Conservation (phyloP, 2,888 invertebrate genomes). For the Anoplius nigerrimus region DNA sequence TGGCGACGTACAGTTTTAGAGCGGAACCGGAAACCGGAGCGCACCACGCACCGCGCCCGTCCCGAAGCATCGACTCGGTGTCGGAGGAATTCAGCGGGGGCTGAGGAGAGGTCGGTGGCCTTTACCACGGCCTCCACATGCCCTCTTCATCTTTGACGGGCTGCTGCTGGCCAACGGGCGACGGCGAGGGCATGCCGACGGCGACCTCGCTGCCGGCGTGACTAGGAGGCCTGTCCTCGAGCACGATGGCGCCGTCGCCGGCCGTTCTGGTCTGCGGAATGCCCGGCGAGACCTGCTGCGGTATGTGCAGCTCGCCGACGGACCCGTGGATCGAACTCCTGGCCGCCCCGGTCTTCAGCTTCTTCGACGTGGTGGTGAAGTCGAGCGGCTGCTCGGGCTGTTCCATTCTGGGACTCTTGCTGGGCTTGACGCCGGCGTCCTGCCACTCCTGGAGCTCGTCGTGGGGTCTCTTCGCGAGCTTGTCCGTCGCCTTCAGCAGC, state of each 20-base stretch:
- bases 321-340: conserved; percentile 26
- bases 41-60: too few relatives aligned
- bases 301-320: not conserved
- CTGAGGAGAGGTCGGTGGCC: not conserved
- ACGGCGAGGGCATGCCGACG: conserved; percentile 57
- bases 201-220: conserved; percentile 56
- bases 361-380: conserved; percentile 71
- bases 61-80: too few relatives aligned
- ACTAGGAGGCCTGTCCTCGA: conserved; percentile 64
- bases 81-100: too few relatives aligned
- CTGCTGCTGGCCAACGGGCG: conserved; percentile 56
- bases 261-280: not conserved
- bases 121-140: conserved; percentile 74
- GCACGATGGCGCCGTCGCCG: conserved; percentile 29
- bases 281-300: conserved; percentile 7
- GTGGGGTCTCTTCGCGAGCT: conserved; percentile 69
- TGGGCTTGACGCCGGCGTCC: conserved; percentile 51
- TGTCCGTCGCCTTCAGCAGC: conserved; percentile 70
- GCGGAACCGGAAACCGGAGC: too few relatives aligned
- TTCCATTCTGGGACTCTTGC: conserved; percentile 62
- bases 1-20: too few relatives aligned
- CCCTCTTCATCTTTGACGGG: conserved; percentile 71
- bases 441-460: conserved; percentile 67
- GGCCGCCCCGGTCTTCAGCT: conserved; percentile 60
- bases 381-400: conserved; percentile 71